These are phyloP conservation scores for Avahi laniger DNA, from an alignment of 2,797 vertebrate species.

Conservation along the genomic window DNA sequence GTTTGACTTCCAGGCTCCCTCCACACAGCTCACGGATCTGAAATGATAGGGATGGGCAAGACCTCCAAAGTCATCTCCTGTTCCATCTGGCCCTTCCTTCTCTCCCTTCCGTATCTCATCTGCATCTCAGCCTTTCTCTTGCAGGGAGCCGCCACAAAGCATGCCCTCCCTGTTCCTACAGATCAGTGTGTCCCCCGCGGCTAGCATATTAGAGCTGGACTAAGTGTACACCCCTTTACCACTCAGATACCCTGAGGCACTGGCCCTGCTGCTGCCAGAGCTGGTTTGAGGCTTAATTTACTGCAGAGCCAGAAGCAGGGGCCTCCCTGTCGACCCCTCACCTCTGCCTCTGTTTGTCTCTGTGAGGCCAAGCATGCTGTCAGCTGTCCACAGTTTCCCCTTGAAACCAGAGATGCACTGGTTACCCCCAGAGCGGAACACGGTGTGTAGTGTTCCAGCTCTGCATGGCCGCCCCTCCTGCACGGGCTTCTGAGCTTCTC, in stretches of 20 bases:
- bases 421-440: not conserved
- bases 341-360: not conserved
- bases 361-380: fast-evolving
- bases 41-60: not conserved
- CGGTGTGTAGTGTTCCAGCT: fast-evolving
- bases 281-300: constrained; percentile 59
- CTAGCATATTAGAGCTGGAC: not conserved
- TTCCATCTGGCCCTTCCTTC: constrained; percentile 38
- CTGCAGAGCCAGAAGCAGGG: constrained; percentile 44
- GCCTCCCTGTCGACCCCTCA: not conserved
- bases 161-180: not conserved
- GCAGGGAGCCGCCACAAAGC: constrained; percentile 34
- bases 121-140: constrained; percentile 53
- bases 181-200: constrained; percentile 32
- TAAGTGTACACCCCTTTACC: constrained; percentile 48
- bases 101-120: constrained; percentile 34
- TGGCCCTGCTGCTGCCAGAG: not conserved
- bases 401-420: not conserved
- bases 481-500: not conserved
- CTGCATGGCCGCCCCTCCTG: not conserved
- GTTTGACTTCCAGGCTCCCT: constrained; percentile 54
- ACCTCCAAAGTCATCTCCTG: not conserved
- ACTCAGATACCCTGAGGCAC: constrained; percentile 7
- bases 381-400: not conserved
- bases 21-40: constrained; percentile 16